A percentile compares a stretch with the other conserved stretches of the same genome.
Evolutionary conservation across 2,797 vertebrate species (phyloP).

Genomic region (Tapera naevia): DNA sequence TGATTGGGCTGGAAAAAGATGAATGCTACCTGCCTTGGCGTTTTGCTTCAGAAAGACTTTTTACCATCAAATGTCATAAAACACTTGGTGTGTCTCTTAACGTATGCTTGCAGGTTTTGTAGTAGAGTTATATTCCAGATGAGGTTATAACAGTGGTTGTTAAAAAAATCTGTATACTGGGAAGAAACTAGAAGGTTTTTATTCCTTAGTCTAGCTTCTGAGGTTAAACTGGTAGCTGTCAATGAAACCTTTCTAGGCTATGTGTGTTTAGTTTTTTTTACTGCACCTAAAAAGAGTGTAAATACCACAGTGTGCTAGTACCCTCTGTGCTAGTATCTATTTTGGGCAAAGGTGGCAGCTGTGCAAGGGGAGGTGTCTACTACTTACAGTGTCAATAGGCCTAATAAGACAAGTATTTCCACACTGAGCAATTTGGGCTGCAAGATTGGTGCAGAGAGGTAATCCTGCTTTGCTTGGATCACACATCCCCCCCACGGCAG

Average conservation of each 20-base stretch:
- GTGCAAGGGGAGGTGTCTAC: not conserved
- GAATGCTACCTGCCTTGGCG: rapidly evolving
- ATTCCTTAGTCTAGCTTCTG: not conserved
- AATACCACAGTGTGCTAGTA: not conserved
- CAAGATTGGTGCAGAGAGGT: not conserved
- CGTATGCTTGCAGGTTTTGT: rapidly evolving
- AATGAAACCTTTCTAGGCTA: not conserved
- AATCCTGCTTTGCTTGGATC: not conserved
- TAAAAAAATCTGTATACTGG: not conserved
- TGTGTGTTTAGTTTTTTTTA: not conserved
- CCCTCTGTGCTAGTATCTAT: not conserved
- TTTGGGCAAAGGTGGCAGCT: not conserved
- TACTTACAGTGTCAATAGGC: not conserved
- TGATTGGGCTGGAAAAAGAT: not conserved
- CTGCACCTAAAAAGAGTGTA: not conserved
- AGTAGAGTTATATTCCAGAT: not conserved
- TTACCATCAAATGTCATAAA: not conserved
- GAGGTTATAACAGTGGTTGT: not conserved
- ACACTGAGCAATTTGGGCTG: not conserved
- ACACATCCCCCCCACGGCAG: no score
- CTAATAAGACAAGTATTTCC: not conserved
- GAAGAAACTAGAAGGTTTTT: not conserved
- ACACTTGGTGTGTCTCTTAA: not conserved
- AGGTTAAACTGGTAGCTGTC: not conserved
- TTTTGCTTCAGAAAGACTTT: not conserved